These are phyloP conservation scores for Schizopygopsis pylzovi DNA, from an alignment of 2,797 vertebrate genomes.

Conservation along the genomic window DNA sequence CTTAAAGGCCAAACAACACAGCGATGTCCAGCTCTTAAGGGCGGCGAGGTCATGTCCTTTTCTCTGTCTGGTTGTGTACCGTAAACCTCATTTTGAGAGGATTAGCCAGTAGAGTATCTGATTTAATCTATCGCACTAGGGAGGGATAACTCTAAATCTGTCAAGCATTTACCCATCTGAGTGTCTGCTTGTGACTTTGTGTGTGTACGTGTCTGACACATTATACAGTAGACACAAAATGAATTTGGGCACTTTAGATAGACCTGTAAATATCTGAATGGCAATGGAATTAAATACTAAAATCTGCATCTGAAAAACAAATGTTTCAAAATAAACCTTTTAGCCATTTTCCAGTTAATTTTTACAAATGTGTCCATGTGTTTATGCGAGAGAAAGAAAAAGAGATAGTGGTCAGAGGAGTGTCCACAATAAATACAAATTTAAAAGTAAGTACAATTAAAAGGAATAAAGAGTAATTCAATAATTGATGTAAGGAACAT, in stretches of 20 bases:
- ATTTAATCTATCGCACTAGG: slow-evolving; percentile 73
- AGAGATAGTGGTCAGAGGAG: neutral
- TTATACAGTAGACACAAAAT: neutral
- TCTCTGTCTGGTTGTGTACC: slow-evolving; percentile 64
- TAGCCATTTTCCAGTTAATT: neutral
- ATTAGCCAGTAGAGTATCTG: slow-evolving; percentile 73
- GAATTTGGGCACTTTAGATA: neutral
- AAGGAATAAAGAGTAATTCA: neutral
- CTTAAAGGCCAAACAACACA: slow-evolving; percentile 33
- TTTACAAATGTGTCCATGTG: neutral
- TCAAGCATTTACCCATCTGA: slow-evolving; percentile 58
- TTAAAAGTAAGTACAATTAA: neutral
- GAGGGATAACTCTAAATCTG: slow-evolving; percentile 63
- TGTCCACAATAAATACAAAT: neutral
- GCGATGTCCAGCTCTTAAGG: slow-evolving; percentile 31
- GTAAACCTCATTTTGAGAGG: slow-evolving; percentile 70
- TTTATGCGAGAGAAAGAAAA: neutral
- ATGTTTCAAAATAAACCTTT: neutral
- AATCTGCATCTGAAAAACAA: neutral
- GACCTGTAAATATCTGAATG: neutral
- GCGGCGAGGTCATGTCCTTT: slow-evolving; percentile 69
- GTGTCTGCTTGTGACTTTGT: slow-evolving; percentile 50
- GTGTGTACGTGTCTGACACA: slow-evolving; percentile 2
- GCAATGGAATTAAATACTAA: neutral
- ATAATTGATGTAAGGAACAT: neutral